A percentile compares a stretch with the other conserved stretches of the same genome.
Conservation (phyloP, 1,140 invertebrate species). For the Drosophila ogumai region DNA sequence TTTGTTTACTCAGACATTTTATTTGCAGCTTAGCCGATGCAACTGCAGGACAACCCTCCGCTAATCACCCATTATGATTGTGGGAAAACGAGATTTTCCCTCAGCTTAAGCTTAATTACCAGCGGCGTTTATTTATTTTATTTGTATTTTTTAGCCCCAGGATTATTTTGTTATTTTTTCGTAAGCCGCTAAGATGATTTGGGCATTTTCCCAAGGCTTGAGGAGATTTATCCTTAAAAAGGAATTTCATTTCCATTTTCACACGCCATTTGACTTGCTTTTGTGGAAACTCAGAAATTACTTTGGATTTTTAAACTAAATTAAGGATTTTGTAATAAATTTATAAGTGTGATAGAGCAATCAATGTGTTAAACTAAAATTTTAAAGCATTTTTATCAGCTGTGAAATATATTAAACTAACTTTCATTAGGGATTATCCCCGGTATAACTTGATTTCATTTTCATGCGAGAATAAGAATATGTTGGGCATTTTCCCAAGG, state of each 20-base stretch:
- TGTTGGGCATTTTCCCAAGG: slow-evolving; percentile 54
- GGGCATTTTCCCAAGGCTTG: slow-evolving; percentile 43
- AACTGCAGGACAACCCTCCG: slow-evolving; percentile 20
- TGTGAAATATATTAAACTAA: no score
- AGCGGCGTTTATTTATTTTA: slow-evolving; percentile 40
- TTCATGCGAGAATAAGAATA: slow-evolving; percentile 41
- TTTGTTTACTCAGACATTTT: slow-evolving; percentile 71
- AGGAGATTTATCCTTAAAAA: slow-evolving; percentile 24
- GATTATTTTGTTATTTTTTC: slow-evolving; percentile 46
- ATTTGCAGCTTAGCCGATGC: slow-evolving; percentile 60
- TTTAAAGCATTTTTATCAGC: neutral
- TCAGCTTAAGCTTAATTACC: slow-evolving; percentile 61
- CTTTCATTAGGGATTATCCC: neutral
- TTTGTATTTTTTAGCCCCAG: slow-evolving; percentile 21
- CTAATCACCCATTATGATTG: slow-evolving; percentile 62
- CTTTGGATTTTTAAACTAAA: neutral
- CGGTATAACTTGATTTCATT: slow-evolving; percentile 21
- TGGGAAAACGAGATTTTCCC: slow-evolving; percentile 57
- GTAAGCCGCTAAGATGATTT: slow-evolving; percentile 62
- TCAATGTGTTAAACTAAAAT: neutral
- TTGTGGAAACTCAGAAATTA: slow-evolving; percentile 3
- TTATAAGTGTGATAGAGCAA: neutral
- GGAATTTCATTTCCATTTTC: slow-evolving; percentile 1
- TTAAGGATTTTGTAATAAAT: neutral
- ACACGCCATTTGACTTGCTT: neutral